These are phyloP conservation scores for Clarias pachynema DNA, from an alignment of 2,797 vertebrate species.

Conservation along the genomic window DNA sequence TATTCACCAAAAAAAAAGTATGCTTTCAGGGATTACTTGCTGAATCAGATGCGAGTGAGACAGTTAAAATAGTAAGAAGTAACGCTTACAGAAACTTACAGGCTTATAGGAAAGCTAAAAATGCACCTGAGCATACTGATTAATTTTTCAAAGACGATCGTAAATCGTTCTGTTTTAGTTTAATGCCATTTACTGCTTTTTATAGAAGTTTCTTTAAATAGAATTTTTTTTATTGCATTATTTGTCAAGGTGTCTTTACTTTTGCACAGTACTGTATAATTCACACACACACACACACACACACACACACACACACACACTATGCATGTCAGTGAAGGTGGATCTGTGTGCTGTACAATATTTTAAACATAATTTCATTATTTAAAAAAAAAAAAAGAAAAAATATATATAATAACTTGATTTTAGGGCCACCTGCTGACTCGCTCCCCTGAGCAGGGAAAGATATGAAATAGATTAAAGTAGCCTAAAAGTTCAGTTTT, in stretches of 20 bases:
- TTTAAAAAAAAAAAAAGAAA: background rate
- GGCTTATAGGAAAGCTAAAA: background rate
- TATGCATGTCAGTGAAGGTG: too few species aligned
- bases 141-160: background rate
- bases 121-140: background rate
- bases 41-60: background rate
- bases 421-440: background rate
- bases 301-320: too few species aligned
- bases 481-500: background rate
- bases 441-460: background rate
- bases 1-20: background rate
- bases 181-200: background rate
- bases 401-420: background rate
- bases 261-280: background rate
- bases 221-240: background rate
- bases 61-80: background rate
- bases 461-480: background rate
- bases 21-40: background rate
- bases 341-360: constrained; percentile 29
- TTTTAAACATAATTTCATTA: background rate
- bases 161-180: background rate
- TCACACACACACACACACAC: background rate
- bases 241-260: background rate
- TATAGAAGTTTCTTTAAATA: background rate
- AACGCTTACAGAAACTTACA: background rate